Conservation (phyloP, 2,888 invertebrate genomes). For the Synergus gifuensis region DNA sequence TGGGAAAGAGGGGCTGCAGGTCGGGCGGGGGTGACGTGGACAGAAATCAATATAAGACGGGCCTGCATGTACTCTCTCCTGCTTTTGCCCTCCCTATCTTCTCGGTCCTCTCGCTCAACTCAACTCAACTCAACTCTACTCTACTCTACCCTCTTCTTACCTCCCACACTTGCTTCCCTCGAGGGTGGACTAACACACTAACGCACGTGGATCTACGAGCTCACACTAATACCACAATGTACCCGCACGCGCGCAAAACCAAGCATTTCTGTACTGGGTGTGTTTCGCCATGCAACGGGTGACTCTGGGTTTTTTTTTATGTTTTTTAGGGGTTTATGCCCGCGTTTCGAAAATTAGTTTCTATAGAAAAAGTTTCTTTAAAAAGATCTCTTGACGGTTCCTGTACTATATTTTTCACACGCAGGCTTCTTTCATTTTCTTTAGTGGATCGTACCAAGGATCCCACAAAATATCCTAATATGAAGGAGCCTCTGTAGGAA, state of each 20-base stretch:
- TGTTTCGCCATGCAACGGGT: conserved; percentile 75
- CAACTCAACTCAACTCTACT: conserved; percentile 34
- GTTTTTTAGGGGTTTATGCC: not conserved
- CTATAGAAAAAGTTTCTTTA: no score
- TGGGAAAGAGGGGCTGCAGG: conserved; percentile 58
- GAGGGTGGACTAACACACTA: conserved; percentile 72
- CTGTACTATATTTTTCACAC: no score
- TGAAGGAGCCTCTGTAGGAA: no score
- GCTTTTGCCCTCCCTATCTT: conserved; percentile 49
- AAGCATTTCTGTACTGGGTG: conserved; percentile 75
- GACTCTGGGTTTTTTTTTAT: conserved; percentile 49
- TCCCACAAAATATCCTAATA: no score
- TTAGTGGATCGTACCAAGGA: no score
- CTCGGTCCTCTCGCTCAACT: conserved; percentile 46
- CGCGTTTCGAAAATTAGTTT: not conserved
- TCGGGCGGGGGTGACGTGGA: conserved; percentile 74
- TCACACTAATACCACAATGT: conserved; percentile 55
- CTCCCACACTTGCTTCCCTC: conserved; percentile 58
- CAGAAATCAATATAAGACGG: conserved; percentile 78
- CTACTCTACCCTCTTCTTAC: conserved; percentile 53
- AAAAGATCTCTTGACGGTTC: no score
- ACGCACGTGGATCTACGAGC: conserved; percentile 51
- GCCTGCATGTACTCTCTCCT: conserved; percentile 65
- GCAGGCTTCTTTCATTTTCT: no score
- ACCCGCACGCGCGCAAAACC: conserved; percentile 70